Evolutionary conservation across 2,888 invertebrate species (phyloP), one percentile per base, ranked within the genome.

Genomic region (Caenorhabditis angaria): DNA sequence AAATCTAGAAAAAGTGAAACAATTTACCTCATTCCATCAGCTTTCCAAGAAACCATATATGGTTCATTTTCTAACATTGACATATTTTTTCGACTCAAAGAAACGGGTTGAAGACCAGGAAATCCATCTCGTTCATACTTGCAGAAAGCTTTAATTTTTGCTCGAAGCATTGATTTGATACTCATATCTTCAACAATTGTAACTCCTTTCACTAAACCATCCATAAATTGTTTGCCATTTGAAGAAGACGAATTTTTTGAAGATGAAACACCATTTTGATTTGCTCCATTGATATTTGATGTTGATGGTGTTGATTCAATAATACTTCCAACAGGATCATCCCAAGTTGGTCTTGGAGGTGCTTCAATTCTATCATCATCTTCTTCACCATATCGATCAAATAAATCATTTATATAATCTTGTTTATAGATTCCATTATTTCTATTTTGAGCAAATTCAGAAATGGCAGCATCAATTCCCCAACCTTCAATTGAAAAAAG

Each of bases 21-120:
- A 35, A 57, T 12, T 22, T 4, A 93, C 93, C 94, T 92, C 35
- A 93, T 94, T 47, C 99, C 99, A 89, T 99, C 99, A 12, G 99
- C 99, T 88, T 99, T 99, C 99, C 99, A 99, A 1, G 97, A 97
- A 0, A 99, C 97, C 88, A 92, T 92, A 87, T 99, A 99, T 0
- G 94, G 93, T 86, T 93, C 93, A 78, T 92, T 89, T 32, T 91
- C 90, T 2, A 99, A 89, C 14, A 92, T 90, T 60, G 89, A 88
- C 56, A 99, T 90, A 88, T 99, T 99, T 59, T 85, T 65, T 12
- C 76, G 65, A 48, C 94, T 93, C 95, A 99, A 95, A 0, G 97
- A 97, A 0, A 99, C 95, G 0, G 99, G 99, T 87, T 99, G 99
- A 1, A 93, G 92, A 0, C 99, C 99, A 0, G 97, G 97, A 89